Percentiles rank a stretch among this genome's conserved stretches.
Evolutionary conservation across 2,113 vertebrate genomes (phyloP).

Genomic region (Chlorodrepanis virens): DNA sequence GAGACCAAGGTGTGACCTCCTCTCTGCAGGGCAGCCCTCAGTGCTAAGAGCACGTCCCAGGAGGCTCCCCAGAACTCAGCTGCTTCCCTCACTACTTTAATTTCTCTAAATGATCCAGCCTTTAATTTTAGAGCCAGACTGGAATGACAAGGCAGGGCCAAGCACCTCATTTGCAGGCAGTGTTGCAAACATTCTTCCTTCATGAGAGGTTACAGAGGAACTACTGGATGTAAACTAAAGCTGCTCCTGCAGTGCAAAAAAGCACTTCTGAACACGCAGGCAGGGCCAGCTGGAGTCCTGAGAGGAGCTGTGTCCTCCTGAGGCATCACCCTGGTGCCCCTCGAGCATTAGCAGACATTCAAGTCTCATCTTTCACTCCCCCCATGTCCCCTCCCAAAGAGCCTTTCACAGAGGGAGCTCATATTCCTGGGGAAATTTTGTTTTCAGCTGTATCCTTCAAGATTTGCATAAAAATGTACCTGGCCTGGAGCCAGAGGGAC

Average conservation of each 20-base stretch:
- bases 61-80: not conserved
- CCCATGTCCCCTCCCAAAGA: not conserved
- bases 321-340: not conserved
- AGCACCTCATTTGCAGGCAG: not conserved
- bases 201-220: not conserved
- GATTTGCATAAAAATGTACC: not conserved
- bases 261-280: not conserved
- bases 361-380: not conserved
- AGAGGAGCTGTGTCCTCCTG: not conserved
- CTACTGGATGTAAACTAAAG: not conserved
- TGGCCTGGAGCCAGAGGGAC: not conserved
- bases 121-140: not conserved
- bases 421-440: not conserved
- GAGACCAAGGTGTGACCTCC: not conserved
- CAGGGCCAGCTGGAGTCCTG: not conserved
- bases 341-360: not conserved
- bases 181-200: not conserved
- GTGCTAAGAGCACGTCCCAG: fast-evolving
- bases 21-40: not conserved
- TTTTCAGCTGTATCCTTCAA: not conserved
- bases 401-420: not conserved
- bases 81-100: not conserved
- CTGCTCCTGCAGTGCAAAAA: not conserved
- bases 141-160: not conserved
- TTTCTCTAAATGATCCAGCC: not conserved